Evolutionary conservation across 2,113 vertebrate species (phyloP), one percentile per base, ranked within the genome.

Genomic region (Amblyopsis rosae): DNA sequence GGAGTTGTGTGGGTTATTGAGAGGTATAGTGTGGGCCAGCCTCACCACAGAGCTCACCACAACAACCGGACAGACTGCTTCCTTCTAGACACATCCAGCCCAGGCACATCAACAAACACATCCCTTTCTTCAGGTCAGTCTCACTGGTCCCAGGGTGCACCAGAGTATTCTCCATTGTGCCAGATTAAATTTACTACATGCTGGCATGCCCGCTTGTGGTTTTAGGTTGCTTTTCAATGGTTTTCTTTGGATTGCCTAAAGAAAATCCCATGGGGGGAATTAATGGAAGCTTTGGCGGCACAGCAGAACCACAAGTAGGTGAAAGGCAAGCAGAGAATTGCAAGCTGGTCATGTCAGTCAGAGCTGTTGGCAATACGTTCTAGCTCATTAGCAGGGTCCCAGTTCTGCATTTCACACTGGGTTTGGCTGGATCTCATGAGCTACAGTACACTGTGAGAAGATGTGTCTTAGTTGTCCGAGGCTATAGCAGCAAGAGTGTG

Each of bases 131-230:
- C 73, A 86, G 84, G 81, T 85, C 82, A 82, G 81, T 79, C 68
- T 70, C 76, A 81, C 79, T 76, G 82, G 70, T 83, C 80, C 69
- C 45, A 70, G 82, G 81, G 75, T 73, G 75, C 49, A 83, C 73
- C 70, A 90, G 88, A 84, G 76, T 79, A 83, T 62, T 75, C 73
- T 80, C 55, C 59, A 17, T 66, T 35, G 69, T 80, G 87, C 88
- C 86, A 91, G 87, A 85, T 89, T 87, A 86, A 90, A 91, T 89
- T 82, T 84, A 89, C 77, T 79, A 74, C 70, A 80, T 71, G 73
- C 81, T 74, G 85, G 86, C 78, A 69, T 77, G 70, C 79, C 82
- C 85, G 87, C 88, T 88, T 93, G 89, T 72, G 89, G 88, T 89
- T 92, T 91, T 82, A 81, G 80, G 75, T 84, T 83, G 66, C 63